Evolutionary conservation across 2,113 vertebrate genomes (phyloP).

Genomic region (Hypocryptadius cinnamomeus): DNA sequence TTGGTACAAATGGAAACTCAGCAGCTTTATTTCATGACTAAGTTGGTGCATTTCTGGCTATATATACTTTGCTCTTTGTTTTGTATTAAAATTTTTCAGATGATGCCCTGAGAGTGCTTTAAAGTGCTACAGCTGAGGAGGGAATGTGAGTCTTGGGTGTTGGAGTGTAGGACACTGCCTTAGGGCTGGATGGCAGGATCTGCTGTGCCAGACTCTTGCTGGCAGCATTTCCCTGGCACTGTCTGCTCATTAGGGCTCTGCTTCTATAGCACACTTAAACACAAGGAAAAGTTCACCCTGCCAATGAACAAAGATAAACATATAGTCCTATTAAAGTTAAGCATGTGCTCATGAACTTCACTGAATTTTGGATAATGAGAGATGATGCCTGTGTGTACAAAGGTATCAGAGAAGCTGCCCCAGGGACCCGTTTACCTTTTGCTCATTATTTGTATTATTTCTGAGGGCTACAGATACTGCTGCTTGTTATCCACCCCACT

Average conservation of each 20-base stretch:
- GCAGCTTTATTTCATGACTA: background rate
- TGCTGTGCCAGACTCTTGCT: background rate
- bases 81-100: background rate
- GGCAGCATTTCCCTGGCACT: slow-evolving; percentile 38
- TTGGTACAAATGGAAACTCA: background rate
- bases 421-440: background rate
- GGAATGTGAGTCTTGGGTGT: background rate
- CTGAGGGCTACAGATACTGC: background rate
- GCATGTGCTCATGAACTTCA: background rate
- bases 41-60: background rate
- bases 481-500: background rate
- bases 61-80: background rate
- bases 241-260: slow-evolving; percentile 45
- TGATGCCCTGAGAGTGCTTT: background rate
- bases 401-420: background rate
- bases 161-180: background rate
- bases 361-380: background rate
- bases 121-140: background rate
- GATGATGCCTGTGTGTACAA: background rate
- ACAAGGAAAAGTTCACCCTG: background rate
- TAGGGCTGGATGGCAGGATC: background rate
- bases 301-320: background rate
- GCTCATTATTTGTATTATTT: background rate
- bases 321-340: background rate
- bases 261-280: background rate